Percentiles rank a stretch among this genome's conserved stretches.
phyloP scores from a whole-genome alignment of 2,888 invertebrate species.

The Epinotia demarniana region DNA sequence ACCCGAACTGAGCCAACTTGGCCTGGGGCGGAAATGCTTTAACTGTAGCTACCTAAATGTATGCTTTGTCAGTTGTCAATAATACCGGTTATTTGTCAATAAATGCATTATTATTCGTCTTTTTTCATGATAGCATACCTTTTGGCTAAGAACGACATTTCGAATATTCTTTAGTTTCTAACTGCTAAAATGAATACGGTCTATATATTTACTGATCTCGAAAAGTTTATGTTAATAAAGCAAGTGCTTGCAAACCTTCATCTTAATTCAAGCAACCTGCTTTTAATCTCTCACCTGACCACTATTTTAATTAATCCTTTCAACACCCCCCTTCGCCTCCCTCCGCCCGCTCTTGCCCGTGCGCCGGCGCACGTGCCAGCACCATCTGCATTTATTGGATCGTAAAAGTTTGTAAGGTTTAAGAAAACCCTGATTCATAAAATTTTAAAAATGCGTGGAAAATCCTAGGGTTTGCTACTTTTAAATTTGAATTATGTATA shows the following conservation, averaged over 20 bases:
- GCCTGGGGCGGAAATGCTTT: neutral
- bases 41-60: no score
- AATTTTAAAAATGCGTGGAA: no score
- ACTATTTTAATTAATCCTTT: slow-evolving; percentile 37
- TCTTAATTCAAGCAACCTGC: slow-evolving; percentile 23
- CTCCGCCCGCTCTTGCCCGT: neutral
- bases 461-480: no score
- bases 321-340: slow-evolving; percentile 7
- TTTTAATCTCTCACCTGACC: slow-evolving; percentile 28
- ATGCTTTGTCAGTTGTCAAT: no score
- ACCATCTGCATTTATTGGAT: slow-evolving; percentile 10
- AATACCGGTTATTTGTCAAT: no score
- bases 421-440: no score
- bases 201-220: neutral
- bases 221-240: slow-evolving; percentile 5
- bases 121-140: no score
- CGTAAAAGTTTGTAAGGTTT: neutral
- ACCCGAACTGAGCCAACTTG: no score
- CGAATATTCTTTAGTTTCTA: no score
- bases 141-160: no score
- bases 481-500: no score
- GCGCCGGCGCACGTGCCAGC: slow-evolving; percentile 30
- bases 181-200: neutral
- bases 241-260: slow-evolving; percentile 14
- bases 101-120: no score